A percentile compares a stretch with the other conserved stretches of the same genome.
Conservation (phyloP, 1,140 invertebrate species). For the Pteromalus puparum region DNA sequence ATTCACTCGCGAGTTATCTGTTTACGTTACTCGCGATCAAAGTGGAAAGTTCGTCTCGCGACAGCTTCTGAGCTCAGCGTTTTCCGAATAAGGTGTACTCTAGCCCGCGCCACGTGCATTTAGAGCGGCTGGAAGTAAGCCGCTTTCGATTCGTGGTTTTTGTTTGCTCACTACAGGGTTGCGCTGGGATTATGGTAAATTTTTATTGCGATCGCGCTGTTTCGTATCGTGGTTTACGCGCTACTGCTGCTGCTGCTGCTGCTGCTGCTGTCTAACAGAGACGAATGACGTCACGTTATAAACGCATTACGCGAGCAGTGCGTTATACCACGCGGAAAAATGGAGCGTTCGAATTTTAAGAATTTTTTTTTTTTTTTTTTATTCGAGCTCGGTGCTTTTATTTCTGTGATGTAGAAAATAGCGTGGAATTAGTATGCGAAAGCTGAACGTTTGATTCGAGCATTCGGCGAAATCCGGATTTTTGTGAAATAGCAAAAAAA, state of each 20-base stretch:
- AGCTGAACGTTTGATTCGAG: too few relatives aligned
- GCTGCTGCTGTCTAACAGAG: neutral
- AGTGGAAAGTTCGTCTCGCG: neutral
- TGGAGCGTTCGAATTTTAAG: neutral
- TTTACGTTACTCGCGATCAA: neutral
- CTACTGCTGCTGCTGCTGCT: neutral
- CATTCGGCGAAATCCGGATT: too few relatives aligned
- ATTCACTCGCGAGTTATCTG: neutral
- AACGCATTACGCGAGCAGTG: neutral
- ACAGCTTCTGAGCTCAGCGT: neutral
- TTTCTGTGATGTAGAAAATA: too few relatives aligned
- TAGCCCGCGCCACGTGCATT: neutral
- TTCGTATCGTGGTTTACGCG: neutral
- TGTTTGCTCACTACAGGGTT: neutral
- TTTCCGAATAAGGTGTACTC: neutral
- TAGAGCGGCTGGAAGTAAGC: neutral
- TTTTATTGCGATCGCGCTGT: neutral
- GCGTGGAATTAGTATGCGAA: too few relatives aligned
- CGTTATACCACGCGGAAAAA: neutral
- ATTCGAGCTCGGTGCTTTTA: neutral
- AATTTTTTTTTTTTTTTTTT: neutral
- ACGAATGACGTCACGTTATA: neutral
- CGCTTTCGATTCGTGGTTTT: constrained; percentile 6
- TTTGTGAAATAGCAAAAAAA: too few relatives aligned
- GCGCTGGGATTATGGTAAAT: neutral